phyloP scores from a whole-genome alignment of 1,140 invertebrate genomes.

The Proctacanthus coquilletti region DNA sequence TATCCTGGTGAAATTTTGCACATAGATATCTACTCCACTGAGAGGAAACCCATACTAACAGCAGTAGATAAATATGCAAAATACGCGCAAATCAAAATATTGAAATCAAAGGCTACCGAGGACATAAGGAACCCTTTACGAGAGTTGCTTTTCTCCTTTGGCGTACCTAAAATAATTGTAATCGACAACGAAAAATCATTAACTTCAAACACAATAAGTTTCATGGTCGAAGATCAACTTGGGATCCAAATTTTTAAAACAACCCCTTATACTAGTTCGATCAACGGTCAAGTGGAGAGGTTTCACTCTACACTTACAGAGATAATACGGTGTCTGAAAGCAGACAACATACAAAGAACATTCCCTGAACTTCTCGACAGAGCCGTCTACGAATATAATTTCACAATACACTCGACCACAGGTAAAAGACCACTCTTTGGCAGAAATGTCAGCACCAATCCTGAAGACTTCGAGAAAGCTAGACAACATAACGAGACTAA shows the following conservation, averaged over 20 bases:
- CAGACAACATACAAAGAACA: background rate
- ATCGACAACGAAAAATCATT: slow-evolving; percentile 8
- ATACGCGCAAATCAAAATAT: slow-evolving; percentile 4
- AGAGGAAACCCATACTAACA: slow-evolving; percentile 4
- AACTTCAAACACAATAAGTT: slow-evolving; percentile 3
- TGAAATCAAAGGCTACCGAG: slow-evolving; percentile 4
- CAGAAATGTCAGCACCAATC: background rate
- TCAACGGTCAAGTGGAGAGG: slow-evolving; percentile 6
- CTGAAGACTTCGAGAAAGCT: background rate
- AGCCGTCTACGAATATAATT: slow-evolving; percentile 5
- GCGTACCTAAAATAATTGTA: slow-evolving; percentile 5
- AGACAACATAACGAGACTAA: background rate
- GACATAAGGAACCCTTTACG: slow-evolving; percentile 5
- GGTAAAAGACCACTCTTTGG: slow-evolving; percentile 3
- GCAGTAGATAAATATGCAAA: slow-evolving; percentile 8
- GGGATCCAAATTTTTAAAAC: slow-evolving; percentile 3
- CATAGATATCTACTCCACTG: slow-evolving; percentile 7
- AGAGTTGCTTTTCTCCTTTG: slow-evolving; percentile 7
- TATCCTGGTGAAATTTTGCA: slow-evolving; percentile 7
- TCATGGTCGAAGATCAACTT: slow-evolving; percentile 4
- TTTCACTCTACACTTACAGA: slow-evolving; percentile 7
- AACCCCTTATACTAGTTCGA: slow-evolving; percentile 2
- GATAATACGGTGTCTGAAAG: slow-evolving; percentile 6
- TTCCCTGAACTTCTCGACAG: slow-evolving; percentile 3
- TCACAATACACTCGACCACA: slow-evolving; percentile 4